Evolutionary conservation across 2,797 vertebrate genomes (phyloP), one percentile per base, ranked within the genome.

Genomic region (Gymnothorax reevesii): DNA sequence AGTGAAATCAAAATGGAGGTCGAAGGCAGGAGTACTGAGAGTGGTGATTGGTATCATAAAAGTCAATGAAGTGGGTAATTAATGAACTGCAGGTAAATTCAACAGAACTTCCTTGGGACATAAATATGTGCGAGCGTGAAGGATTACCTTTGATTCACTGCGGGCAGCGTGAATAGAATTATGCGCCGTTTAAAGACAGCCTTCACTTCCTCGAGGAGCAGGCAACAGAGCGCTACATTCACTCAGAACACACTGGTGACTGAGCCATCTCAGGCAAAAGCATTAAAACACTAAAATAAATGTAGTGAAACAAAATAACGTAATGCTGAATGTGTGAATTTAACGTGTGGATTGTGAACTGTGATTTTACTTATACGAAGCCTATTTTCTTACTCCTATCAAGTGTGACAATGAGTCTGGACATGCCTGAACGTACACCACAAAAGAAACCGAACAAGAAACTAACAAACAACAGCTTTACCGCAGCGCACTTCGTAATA

Each of bases 1-100:
- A 60, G 80, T 17, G 59, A 83, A 83, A 87, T 83, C 71, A 83
- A 25, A 60, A 17, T 69, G 60, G 10, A 84, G 77, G 69, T 57
- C 27, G 27, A 54, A 85, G 25, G 82, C 33, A 73, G 22, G 7
- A 17, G 64, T 77, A 10, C 54, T 83, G 10, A 54, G 54, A 49
- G 57, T 55, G 20, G 17, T 66, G 33, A 87, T 83, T 82, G 82
- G 90, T 89, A 90, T 90, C 89, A 90, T 91, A 83, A 87, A 86
- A 86, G 84, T 88, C 90, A 90, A 92, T 88, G 84, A 90, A 89
- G 84, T 88, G 85, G 85, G 87, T 90, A 90, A 92, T 92, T 91
- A 91, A 92, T 84, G 85, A 88, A 85, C 86, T 87, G 86, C 62
- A 62, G 85, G 49, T 85, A 86, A 89, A 90, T 71, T 86, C 59